Conservation (phyloP, 2,888 invertebrate species). For the Busseola fusca region DNA sequence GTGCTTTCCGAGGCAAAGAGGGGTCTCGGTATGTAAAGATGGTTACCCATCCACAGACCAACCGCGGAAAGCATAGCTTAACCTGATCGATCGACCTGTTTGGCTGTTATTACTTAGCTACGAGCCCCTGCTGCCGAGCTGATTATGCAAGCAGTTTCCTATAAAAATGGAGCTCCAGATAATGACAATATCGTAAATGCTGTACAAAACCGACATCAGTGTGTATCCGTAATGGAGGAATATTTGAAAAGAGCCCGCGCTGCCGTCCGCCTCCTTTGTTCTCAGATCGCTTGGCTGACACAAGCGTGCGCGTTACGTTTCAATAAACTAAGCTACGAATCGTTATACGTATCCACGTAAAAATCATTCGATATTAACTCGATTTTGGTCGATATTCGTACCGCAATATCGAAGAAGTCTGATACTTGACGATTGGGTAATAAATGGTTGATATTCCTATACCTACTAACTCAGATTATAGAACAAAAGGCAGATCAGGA, state of each 20-base stretch:
- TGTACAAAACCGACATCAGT: constrained; percentile 33
- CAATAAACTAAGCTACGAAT: constrained; percentile 49
- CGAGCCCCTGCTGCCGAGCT: too few species aligned
- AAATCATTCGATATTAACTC: constrained; percentile 9
- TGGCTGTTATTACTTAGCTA: too few species aligned
- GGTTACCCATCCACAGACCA: too few species aligned
- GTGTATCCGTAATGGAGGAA: constrained; percentile 63
- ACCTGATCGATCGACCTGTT: too few species aligned
- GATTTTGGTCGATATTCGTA: background rate
- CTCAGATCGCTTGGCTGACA: constrained; percentile 68
- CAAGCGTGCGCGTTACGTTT: constrained; percentile 59
- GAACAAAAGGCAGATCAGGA: too few species aligned
- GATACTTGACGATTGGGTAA: background rate
- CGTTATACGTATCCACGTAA: constrained; percentile 5
- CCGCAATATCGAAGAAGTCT: background rate
- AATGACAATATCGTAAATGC: background rate
- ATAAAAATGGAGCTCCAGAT: background rate
- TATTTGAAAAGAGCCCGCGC: constrained; percentile 73
- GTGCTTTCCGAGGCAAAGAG: too few species aligned
- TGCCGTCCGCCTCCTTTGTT: constrained; percentile 70
- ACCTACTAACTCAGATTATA: background rate
- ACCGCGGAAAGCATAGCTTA: too few species aligned
- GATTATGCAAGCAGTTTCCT: background rate
- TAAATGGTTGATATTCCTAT: background rate
- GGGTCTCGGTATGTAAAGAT: too few species aligned